Evolutionary conservation across 2,888 invertebrate species (phyloP), one percentile per base, ranked within the genome.

Genomic region (Gymnoscelis rufifasciata): DNA sequence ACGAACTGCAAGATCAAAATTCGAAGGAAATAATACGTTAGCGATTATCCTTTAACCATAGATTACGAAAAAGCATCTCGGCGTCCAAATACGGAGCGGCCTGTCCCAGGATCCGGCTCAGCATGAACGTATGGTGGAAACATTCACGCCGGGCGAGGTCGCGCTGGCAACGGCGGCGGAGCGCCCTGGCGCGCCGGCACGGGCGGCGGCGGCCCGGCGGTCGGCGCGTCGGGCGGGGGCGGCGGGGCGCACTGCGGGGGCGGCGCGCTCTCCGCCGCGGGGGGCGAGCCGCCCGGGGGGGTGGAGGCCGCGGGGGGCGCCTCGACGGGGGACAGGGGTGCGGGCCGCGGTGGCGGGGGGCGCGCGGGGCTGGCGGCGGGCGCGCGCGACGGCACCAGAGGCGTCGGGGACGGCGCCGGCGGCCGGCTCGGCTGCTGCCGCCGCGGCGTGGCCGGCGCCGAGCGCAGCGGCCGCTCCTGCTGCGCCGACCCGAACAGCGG

Each of bases 121-220:
- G 19, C 5, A n/a, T n/a, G n/a, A 19, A 19, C 5, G 19, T 19
- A 19, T 19, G 2, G 19, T 19, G 19, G 5, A 19, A 5, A 3
- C 19, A 19, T 61, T 66, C 14, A 26, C 2, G 60, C 54, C 36
- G 83, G 86, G 56, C 81, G 33, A 8, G 74, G 91, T 43, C 92
- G 88, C 28, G 92, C 92, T 2, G 93, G 93, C 55, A 93, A 75
- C 0, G 93, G 93, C 11, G 93, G 93, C 4, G 93, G 93, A n/a
- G 90, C 89, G 4, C 89, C 86, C 43, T 90, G 89, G 47, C 91
- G 78, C 0, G 74, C 23, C 91, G 91, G 91, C 19, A 91, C 88
- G 8, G 68, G 90, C 12, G 71, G 88, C 52, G 78, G 88, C 40
- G 77, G 83, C 47, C 78, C 81, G 0, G n/a, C n/a, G n/a, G n/a